Conservation (phyloP, 2,113 vertebrate genomes). For the Alectura lathami region DNA sequence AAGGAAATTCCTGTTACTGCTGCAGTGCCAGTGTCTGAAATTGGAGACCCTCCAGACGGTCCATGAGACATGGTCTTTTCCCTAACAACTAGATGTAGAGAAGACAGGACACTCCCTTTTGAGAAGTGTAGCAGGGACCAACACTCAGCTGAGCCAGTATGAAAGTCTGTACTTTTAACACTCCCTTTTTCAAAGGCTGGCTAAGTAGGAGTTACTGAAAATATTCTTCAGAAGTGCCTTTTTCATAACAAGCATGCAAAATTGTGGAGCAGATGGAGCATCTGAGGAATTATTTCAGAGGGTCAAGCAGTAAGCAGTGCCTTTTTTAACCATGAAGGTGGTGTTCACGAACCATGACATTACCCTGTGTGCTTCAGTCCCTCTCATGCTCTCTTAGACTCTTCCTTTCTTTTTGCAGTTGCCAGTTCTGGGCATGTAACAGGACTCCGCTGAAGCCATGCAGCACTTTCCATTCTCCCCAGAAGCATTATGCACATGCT, state of each 20-base stretch:
- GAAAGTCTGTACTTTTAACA: not conserved
- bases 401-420: not conserved
- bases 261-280: fast-evolving
- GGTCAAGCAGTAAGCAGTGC: not conserved
- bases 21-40: not conserved
- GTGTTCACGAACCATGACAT: fast-evolving
- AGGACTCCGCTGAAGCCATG: not conserved
- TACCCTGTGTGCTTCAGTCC: not conserved
- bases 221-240: not conserved
- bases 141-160: not conserved
- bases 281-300: not conserved
- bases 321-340: not conserved
- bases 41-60: not conserved
- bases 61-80: not conserved
- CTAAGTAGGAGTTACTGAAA: not conserved
- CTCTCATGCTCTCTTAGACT: not conserved
- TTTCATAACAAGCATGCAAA: not conserved
- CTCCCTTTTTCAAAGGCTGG: not conserved
- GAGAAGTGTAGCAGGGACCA: not conserved
- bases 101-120: not conserved
- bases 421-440: not conserved
- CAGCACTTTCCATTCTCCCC: not conserved
- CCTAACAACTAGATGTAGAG: not conserved
- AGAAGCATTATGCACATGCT: not conserved
- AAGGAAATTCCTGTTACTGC: not conserved